Evolutionary conservation across 1,140 invertebrate species (phyloP).

Genomic region (Sitodiplosis mosellana): DNA sequence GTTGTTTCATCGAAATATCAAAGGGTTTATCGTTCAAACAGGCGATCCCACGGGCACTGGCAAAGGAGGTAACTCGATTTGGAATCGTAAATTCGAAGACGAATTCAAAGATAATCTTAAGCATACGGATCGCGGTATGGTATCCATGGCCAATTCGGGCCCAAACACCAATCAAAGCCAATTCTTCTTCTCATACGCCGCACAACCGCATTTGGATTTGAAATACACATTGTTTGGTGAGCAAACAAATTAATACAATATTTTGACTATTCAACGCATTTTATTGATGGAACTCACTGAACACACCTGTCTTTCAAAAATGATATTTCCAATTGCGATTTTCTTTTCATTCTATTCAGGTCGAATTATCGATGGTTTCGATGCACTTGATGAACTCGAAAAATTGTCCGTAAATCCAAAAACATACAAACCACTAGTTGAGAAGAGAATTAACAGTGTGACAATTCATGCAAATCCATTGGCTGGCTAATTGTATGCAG

Average conservation of each 20-base stretch:
- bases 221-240: constrained; percentile 96
- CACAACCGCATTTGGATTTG: constrained; percentile 88
- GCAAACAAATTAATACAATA: constrained; percentile 31
- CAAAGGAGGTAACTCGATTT: constrained; percentile 82
- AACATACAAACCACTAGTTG: constrained; percentile 68
- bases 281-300: too few relatives aligned
- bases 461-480: constrained; percentile 95
- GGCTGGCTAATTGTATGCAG: too few relatives aligned
- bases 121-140: constrained; percentile 70
- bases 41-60: constrained; percentile 92
- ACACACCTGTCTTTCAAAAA: too few relatives aligned
- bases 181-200: constrained; percentile 88
- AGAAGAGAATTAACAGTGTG: constrained; percentile 68
- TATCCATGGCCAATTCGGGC: constrained; percentile 98
- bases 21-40: constrained; percentile 95
- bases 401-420: constrained; percentile 89
- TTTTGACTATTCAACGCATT: background rate
- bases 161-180: constrained; percentile 98
- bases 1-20: constrained; percentile 92
- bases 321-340: background rate
- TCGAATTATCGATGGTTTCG: constrained; percentile 94
- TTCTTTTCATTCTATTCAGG: constrained; percentile 20
- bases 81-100: constrained; percentile 86
- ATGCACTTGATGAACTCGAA: constrained; percentile 88
- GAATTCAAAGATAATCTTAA: constrained; percentile 90